A percentile compares a stretch with the other conserved stretches of the same genome.
phyloP scores from a whole-genome alignment of 2,797 vertebrate genomes.

The Cryptoblepharus egeriae region DNA sequence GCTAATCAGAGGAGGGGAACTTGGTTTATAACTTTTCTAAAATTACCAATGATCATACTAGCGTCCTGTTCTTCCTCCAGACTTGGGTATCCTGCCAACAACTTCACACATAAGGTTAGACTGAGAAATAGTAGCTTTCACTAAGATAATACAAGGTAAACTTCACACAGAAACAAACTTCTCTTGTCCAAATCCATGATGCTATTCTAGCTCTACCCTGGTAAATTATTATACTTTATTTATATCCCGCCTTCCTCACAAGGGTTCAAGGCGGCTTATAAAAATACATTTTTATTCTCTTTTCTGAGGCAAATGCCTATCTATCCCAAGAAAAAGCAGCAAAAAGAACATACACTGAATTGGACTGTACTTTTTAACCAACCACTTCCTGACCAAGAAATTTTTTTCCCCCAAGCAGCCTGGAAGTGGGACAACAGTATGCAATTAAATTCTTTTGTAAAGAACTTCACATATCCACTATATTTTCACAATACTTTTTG shows the following conservation, averaged over 20 bases:
- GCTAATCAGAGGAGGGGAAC: not conserved
- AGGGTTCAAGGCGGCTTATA: too few species aligned
- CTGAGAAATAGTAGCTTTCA: too few species aligned
- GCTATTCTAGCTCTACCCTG: not conserved
- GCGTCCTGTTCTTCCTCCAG: not conserved
- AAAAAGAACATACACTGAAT: not conserved
- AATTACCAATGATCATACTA: not conserved
- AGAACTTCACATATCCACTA: not conserved
- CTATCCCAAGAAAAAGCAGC: not conserved
- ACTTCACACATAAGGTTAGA: not conserved
- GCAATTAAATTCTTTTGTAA: constrained; percentile 2
- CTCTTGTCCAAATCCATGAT: too few species aligned
- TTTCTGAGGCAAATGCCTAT: not conserved
- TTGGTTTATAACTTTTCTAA: not conserved
- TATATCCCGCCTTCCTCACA: too few species aligned
- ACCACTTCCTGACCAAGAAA: not conserved
- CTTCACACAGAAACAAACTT: not conserved
- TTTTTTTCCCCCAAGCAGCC: not conserved
- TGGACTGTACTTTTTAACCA: not conserved
- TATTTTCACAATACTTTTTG: not conserved
- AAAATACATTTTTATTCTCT: too few species aligned
- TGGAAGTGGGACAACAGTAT: not conserved
- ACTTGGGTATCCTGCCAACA: not conserved
- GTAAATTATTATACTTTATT: too few species aligned
- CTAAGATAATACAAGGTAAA: not conserved